Evolutionary conservation across 2,113 vertebrate species (phyloP), one percentile per base, ranked within the genome.

Genomic region (Nothoprocta perdicaria): DNA sequence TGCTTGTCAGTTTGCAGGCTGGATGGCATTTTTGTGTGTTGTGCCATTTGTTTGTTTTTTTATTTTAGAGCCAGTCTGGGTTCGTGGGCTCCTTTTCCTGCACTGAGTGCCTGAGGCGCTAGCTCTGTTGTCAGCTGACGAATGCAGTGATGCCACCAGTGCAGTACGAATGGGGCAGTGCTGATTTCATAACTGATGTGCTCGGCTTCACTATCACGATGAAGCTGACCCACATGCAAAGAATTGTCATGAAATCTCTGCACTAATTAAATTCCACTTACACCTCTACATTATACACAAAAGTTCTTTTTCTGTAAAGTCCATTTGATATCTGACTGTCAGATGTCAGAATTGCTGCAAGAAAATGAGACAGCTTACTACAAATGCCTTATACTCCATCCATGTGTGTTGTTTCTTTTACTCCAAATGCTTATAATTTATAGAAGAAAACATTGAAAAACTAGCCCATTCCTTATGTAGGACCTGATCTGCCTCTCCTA

Each of bases 251-350:
- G 23, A 58, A 61, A 88, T 31, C 41, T 63, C 1, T 0, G 0
- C 40, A 4, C 9, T 48, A 31, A n/a, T 60, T 60, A 50, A 41
- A 60, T 71, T 65, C n/a, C 13, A 23, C 27, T 43, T 50, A 26
- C 61, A 4, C 6, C 1, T 1, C 14, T 29, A 35, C 13, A 10
- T 71, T 60, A 16, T 19, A 15, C 0, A 1, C 19, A 26, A 10
- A 84, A 78, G 13, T 58, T 50, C 48, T 31, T 35, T 48, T 61
- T 3, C 23, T 33, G 3, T 55, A 5, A 76, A 35, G 24, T 27
- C 13, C 27, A 17, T 40, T 53, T 63, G 26, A 10, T 75, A 19
- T 35, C 35, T 50, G 10, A 61, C n/a, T 4, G 12, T 52, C 15
- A 33, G 19, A 62, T 26, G 16, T 13, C n/a, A 67, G 46, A 57